phyloP scores from a whole-genome alignment of 1,140 invertebrate genomes.

The Drosophila chauvacae region DNA sequence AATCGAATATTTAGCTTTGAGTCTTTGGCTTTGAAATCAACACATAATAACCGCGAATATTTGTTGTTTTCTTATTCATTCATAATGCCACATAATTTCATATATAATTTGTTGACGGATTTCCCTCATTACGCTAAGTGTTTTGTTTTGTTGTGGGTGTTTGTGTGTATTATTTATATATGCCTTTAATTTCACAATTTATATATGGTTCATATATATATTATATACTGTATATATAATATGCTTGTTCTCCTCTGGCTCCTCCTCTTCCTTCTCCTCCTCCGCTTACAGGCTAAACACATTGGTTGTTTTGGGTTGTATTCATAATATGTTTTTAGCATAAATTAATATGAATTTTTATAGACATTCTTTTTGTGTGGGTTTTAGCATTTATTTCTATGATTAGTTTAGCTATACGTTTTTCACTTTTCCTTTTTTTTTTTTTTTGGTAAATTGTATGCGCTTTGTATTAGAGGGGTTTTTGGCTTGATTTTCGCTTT shows the following conservation, averaged over 20 bases:
- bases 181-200: constrained; percentile 55
- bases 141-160: constrained; percentile 26
- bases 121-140: constrained; percentile 47
- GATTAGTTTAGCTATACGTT: constrained; percentile 63
- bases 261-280: constrained; percentile 31
- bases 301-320: constrained; percentile 57
- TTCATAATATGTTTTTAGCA: constrained; percentile 71
- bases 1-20: constrained; percentile 64
- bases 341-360: constrained; percentile 69
- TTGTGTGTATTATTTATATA: constrained; percentile 33
- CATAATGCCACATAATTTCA: constrained; percentile 34
- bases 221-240: constrained; percentile 50
- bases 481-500: constrained; percentile 69
- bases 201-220: constrained; percentile 44
- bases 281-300: constrained; percentile 71
- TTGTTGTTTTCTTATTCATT: constrained; percentile 32
- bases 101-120: constrained; percentile 28
- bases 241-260: constrained; percentile 47
- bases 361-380: constrained; percentile 51
- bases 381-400: constrained; percentile 60
- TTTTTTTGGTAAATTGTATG: constrained; percentile 48
- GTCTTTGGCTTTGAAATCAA: constrained; percentile 83
- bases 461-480: constrained; percentile 48
- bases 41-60: constrained; percentile 55
- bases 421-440: constrained; percentile 44